Percentiles rank a stretch among this genome's conserved stretches.
Evolutionary conservation across 1,140 invertebrate genomes (phyloP).

Genomic region (Sarcophaga bullata): DNA sequence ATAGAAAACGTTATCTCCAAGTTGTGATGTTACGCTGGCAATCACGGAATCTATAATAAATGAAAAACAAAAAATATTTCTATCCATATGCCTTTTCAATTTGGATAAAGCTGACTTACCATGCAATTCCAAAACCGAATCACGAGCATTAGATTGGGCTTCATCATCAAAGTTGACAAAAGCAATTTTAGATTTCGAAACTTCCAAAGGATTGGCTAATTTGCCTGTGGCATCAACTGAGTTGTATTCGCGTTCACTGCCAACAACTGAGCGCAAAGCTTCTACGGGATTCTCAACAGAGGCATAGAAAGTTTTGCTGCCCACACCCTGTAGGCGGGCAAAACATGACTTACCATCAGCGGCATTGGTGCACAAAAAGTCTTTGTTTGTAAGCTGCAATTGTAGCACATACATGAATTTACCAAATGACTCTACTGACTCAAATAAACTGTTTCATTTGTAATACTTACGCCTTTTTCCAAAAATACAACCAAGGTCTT

Average conservation of each 20-base stretch:
- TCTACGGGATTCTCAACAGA: constrained; percentile 59
- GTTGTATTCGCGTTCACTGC: constrained; percentile 52
- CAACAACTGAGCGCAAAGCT: constrained; percentile 51
- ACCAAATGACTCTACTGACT: background rate
- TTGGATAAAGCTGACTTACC: constrained; percentile 55
- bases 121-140: constrained; percentile 65
- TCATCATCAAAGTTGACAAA: constrained; percentile 66
- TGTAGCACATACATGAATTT: background rate
- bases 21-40: constrained; percentile 52
- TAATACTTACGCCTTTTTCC: constrained; percentile 59
- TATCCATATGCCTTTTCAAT: background rate
- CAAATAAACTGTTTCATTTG: background rate
- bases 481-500: constrained; percentile 62
- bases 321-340: constrained; percentile 53
- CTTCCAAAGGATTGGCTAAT: constrained; percentile 51
- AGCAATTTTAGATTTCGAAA: constrained; percentile 51
- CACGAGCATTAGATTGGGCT: constrained; percentile 57
- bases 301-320: constrained; percentile 60
- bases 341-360: constrained; percentile 54
- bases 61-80: constrained; percentile 42
- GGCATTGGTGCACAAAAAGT: constrained; percentile 56
- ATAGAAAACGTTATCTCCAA: constrained; percentile 59
- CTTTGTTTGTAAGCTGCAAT: constrained; percentile 53
- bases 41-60: constrained; percentile 63
- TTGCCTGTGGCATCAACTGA: constrained; percentile 54